phyloP scores from a whole-genome alignment of 2,113 vertebrate species.

The Romanogobio albipinnatus region DNA sequence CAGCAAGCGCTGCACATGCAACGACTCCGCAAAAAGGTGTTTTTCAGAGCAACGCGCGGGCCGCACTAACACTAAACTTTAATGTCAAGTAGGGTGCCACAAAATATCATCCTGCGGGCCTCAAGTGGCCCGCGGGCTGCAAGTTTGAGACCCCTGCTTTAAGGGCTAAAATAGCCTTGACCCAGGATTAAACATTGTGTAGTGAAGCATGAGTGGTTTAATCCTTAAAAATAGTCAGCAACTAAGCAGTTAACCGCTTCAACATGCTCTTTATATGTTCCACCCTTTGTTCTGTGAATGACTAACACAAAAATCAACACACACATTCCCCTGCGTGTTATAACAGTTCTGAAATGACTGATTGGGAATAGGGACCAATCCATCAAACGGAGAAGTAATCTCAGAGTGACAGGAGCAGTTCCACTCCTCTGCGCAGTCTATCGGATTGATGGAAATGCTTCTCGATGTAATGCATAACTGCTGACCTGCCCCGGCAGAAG shows the following conservation, averaged over 20 bases:
- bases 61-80: no score
- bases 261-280: background rate
- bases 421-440: conserved; percentile 38
- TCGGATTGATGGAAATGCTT: conserved; percentile 51
- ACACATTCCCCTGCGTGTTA: conserved; percentile 9
- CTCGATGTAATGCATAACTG: conserved; percentile 58
- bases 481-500: conserved; percentile 39
- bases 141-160: no score
- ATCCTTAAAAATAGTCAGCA: background rate
- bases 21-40: no score
- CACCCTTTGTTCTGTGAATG: background rate
- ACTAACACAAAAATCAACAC: conserved; percentile 28
- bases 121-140: no score
- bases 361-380: conserved; percentile 47
- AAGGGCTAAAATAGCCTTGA: background rate
- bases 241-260: background rate
- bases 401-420: conserved; percentile 51
- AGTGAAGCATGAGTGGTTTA: background rate
- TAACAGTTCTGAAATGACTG: conserved; percentile 46
- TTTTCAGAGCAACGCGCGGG: no score
- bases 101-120: no score
- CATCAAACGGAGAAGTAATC: conserved; percentile 62
- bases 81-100: no score
- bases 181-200: background rate
- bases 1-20: no score